Conservation (phyloP, 2,888 invertebrate species). For the Acrocera orbiculus region DNA sequence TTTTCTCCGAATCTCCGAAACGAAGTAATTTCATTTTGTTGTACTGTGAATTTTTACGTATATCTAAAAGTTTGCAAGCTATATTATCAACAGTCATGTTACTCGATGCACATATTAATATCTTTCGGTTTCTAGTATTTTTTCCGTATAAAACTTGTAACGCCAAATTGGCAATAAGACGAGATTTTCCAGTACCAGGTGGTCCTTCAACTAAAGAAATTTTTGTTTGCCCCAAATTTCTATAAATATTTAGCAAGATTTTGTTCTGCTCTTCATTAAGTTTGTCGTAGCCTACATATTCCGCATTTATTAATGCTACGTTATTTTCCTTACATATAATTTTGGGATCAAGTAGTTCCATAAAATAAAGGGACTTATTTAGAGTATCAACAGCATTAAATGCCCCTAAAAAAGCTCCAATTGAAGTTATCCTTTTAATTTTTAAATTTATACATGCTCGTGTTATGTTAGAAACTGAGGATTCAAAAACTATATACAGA, state of each 20-base stretch:
- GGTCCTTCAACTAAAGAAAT: conserved; percentile 71
- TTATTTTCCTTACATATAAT: conserved; percentile 9
- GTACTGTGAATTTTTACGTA: conserved; percentile 34
- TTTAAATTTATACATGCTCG: conserved; percentile 1
- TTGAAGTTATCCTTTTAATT: conserved; percentile 19
- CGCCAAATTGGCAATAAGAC: conserved; percentile 56
- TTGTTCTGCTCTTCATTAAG: conserved; percentile 45
- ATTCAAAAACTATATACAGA: too few relatives aligned
- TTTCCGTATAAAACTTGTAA: conserved; percentile 43
- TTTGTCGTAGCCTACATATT: conserved; percentile 23
- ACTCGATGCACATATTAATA: conserved; percentile 71
- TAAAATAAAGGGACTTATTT: conserved; percentile 38
- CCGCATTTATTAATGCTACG: conserved; percentile 8
- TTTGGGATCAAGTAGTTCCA: conserved; percentile 40
- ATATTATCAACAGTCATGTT: conserved; percentile 76
- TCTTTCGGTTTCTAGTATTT: conserved; percentile 33
- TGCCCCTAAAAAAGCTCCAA: conserved; percentile 35
- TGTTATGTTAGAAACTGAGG: too few relatives aligned
- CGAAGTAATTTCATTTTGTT: conserved; percentile 45
- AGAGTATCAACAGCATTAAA: conserved; percentile 46
- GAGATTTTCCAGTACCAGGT: conserved; percentile 77
- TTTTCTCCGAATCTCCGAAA: conserved; percentile 43
- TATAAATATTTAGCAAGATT: conserved; percentile 39
- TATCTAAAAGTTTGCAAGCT: conserved; percentile 40
- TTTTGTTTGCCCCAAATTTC: conserved; percentile 34